phyloP scores from a whole-genome alignment of 2,888 invertebrate genomes.

The Sthenelais limicola region DNA sequence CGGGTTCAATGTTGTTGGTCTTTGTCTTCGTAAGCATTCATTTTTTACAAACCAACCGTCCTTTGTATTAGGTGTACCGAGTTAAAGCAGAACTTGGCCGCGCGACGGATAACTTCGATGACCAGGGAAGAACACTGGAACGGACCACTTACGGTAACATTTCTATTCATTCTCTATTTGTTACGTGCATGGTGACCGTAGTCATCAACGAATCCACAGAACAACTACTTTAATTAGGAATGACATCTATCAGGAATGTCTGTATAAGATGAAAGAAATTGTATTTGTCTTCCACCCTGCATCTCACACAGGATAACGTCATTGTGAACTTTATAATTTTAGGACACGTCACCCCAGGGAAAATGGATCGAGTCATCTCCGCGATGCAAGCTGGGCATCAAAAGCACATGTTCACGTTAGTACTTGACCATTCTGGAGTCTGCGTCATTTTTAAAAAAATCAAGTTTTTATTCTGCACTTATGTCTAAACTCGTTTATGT shows the following conservation, averaged over 20 bases:
- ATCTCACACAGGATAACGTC: neutral
- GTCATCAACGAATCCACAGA: no score
- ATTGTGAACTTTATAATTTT: constrained; percentile 35
- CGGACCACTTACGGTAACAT: constrained; percentile 65
- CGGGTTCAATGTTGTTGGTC: neutral
- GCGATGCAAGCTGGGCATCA: constrained; percentile 90
- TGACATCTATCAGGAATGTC: neutral
- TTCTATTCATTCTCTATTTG: neutral
- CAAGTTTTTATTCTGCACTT: no score
- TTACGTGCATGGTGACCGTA: neutral
- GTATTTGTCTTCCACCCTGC: no score
- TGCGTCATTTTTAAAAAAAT: no score
- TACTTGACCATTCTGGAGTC: no score
- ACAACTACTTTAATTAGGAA: neutral
- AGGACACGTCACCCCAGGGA: constrained; percentile 79
- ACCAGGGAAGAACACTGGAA: constrained; percentile 61
- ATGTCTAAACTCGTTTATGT: neutral
- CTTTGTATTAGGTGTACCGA: constrained; percentile 64
- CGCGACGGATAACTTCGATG: constrained; percentile 60
- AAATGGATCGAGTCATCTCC: constrained; percentile 83
- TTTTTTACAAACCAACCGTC: no score
- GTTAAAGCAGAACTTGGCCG: constrained; percentile 65
- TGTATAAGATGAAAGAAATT: neutral
- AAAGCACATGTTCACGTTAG: constrained; percentile 86
- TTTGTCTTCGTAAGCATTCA: no score